phyloP scores from a whole-genome alignment of 2,888 invertebrate genomes.

The Syritta pipiens region DNA sequence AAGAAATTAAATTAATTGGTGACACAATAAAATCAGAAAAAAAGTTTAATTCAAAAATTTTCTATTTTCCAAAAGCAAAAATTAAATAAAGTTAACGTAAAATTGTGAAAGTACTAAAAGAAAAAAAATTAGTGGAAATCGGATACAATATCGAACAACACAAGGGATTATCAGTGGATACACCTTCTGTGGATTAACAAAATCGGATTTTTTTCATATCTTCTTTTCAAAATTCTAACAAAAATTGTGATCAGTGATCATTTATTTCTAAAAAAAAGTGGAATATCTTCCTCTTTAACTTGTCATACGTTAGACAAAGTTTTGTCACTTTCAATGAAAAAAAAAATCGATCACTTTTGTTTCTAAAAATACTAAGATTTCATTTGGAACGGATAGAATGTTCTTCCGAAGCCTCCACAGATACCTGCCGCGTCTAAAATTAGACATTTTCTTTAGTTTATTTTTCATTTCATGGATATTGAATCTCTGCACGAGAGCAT shows the following conservation, averaged over 20 bases:
- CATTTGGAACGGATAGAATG: slow-evolving; percentile 15
- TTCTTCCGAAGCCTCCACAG: slow-evolving; percentile 5
- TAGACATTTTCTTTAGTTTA: background rate
- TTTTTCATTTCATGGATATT: background rate
- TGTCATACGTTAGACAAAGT: background rate
- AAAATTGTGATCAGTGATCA: slow-evolving; percentile 44
- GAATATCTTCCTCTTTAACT: background rate
- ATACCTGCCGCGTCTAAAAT: slow-evolving; percentile 28
- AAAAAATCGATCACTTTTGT: slow-evolving; percentile 38
- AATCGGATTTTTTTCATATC: slow-evolving; percentile 23
- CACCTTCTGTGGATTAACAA: slow-evolving; percentile 57
- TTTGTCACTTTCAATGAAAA: slow-evolving; percentile 8
- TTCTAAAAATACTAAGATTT: slow-evolving; percentile 10
- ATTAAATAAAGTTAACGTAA: slow-evolving; percentile 40
- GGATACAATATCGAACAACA: slow-evolving; percentile 55
- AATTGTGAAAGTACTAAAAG: slow-evolving; percentile 38
- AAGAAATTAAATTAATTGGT: slow-evolving; percentile 1
- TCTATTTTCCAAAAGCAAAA: slow-evolving; percentile 10
- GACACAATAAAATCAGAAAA: slow-evolving; percentile 9
- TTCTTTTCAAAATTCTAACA: slow-evolving; percentile 16
- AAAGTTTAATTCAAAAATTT: slow-evolving; percentile 8
- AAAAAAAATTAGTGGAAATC: slow-evolving; percentile 36
- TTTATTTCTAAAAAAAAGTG: slow-evolving; percentile 1
- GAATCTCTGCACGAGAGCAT: slow-evolving; percentile 9
- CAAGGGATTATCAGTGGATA: slow-evolving; percentile 70